Conservation (phyloP, 2,113 vertebrate genomes). For the Passer domesticus region DNA sequence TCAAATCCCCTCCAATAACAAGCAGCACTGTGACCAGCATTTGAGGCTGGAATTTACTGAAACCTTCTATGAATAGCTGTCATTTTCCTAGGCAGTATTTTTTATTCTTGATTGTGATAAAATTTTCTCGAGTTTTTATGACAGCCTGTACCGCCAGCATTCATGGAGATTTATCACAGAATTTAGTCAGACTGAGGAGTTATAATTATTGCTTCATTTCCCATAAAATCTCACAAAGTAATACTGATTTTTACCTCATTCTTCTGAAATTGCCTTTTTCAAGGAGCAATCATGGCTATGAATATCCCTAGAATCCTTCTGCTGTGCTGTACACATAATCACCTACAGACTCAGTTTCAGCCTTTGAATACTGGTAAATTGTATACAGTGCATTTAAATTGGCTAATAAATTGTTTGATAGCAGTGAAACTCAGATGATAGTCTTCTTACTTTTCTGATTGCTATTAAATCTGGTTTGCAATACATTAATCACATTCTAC, state of each 20-base stretch:
- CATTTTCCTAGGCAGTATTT: background rate
- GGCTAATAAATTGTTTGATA: conserved; percentile 1
- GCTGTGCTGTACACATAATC: background rate
- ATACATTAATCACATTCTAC: background rate
- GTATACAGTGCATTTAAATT: background rate
- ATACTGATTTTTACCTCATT: background rate
- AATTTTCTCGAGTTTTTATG: background rate
- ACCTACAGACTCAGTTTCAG: background rate
- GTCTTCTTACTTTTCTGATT: background rate
- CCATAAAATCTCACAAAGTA: background rate
- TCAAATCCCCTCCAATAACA: conserved; percentile 19
- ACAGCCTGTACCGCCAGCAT: background rate
- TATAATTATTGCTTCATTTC: conserved; percentile 8
- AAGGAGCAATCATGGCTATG: background rate
- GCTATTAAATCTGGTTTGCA: background rate
- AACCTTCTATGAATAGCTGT: background rate
- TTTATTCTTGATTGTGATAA: background rate
- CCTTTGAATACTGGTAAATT: background rate
- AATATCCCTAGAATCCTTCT: background rate
- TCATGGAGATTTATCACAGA: background rate
- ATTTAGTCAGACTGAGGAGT: background rate
- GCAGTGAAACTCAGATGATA: background rate
- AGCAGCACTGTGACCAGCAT: conserved; percentile 5
- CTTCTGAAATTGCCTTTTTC: background rate
- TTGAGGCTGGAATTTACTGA: background rate